Percentiles rank a stretch among this genome's conserved stretches.
Evolutionary conservation across 1,140 invertebrate genomes (phyloP).

Genomic region (Drosophila leontia): DNA sequence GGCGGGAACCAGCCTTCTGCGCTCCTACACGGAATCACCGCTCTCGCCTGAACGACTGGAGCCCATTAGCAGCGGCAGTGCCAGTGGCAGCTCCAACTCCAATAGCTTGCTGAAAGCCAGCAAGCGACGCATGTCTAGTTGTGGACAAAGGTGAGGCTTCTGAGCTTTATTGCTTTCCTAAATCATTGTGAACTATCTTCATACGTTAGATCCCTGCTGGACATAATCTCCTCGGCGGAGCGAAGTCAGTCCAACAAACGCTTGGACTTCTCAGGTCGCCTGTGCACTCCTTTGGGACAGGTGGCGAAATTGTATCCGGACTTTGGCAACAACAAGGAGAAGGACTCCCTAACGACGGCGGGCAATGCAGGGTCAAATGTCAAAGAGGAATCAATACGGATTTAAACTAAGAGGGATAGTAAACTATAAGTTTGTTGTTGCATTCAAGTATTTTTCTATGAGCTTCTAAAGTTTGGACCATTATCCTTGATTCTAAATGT

Average conservation of each 20-base stretch:
- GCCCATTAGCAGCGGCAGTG: conserved; percentile 60
- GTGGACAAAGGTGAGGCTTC: conserved; percentile 49
- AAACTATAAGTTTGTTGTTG: neutral
- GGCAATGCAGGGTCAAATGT: conserved; percentile 22
- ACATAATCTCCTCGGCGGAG: conserved; percentile 87
- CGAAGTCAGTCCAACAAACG: conserved; percentile 87
- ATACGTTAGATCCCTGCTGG: conserved; percentile 87
- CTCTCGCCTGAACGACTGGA: conserved; percentile 89
- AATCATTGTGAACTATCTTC: conserved; percentile 27
- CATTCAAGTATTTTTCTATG: conserved; percentile 15
- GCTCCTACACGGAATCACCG: conserved; percentile 92
- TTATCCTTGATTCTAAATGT: neutral
- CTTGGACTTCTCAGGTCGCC: conserved; percentile 92
- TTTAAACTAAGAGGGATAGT: conserved; percentile 1
- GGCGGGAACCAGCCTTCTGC: conserved; percentile 42
- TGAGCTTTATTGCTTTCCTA: neutral
- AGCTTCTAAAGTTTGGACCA: neutral
- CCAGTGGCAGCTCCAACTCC: conserved; percentile 49
- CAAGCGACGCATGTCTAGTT: conserved; percentile 85
- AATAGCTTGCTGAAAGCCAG: conserved; percentile 77
- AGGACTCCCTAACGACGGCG: conserved; percentile 43
- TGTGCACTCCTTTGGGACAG: conserved; percentile 88
- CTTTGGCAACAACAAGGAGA: conserved; percentile 86
- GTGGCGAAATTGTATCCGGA: conserved; percentile 92
- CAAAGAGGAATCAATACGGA: conserved; percentile 63